phyloP scores from a whole-genome alignment of 2,797 vertebrate species.

The Darevskia mixta region DNA sequence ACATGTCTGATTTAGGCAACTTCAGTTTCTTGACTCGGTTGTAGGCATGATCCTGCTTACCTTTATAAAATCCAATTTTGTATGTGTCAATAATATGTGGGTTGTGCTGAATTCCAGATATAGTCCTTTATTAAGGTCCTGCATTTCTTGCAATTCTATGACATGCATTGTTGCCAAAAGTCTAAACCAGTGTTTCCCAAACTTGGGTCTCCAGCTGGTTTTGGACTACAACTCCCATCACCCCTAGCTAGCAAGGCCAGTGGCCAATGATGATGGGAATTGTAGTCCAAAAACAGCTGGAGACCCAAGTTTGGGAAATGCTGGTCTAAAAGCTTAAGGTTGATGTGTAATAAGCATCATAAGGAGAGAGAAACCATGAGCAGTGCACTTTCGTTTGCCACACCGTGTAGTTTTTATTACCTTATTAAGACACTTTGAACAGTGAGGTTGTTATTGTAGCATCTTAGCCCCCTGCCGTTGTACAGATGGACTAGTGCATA shows the following conservation, averaged over 20 bases:
- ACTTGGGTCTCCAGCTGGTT: too few relatives aligned
- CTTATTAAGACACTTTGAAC: not conserved
- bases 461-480: not conserved
- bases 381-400: not conserved
- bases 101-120: not conserved
- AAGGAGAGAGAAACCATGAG: not conserved
- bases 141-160: not conserved
- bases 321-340: not conserved
- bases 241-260: too few relatives aligned
- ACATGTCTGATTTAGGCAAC: not conserved
- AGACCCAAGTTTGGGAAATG: too few relatives aligned
- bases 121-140: not conserved
- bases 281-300: too few relatives aligned
- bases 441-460: not conserved
- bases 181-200: not conserved
- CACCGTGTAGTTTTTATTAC: not conserved
- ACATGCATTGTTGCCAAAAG: not conserved
- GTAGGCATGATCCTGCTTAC: not conserved
- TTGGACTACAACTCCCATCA: too few relatives aligned
- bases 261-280: too few relatives aligned
- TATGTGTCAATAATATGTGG: not conserved
- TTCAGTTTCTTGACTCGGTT: not conserved
- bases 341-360: not conserved
- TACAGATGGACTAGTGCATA: not conserved
- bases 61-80: not conserved